Conservation (phyloP, 2,888 invertebrate genomes). For the Eupithecia subfuscata region DNA sequence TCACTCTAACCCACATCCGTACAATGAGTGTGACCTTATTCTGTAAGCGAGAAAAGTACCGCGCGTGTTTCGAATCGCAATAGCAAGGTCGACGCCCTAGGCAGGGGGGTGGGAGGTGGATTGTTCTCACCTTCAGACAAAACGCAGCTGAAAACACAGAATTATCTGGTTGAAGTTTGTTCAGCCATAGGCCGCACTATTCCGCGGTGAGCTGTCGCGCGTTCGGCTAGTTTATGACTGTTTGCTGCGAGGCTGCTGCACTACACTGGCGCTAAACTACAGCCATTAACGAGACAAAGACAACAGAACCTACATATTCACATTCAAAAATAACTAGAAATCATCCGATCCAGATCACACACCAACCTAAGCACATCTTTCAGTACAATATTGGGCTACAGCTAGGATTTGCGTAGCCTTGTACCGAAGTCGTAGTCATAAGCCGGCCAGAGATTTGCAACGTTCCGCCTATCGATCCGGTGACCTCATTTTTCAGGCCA, state of each 20-base stretch:
- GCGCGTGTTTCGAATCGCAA: conserved; percentile 74
- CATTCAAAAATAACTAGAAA: neutral
- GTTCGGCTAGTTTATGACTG: neutral
- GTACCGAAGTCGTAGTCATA: neutral
- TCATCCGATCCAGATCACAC: neutral
- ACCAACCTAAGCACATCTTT: neutral
- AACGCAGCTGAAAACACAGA: conserved; percentile 54
- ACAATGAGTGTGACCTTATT: conserved; percentile 74
- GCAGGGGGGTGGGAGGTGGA: conserved; percentile 39
- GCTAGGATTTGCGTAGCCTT: conserved; percentile 1
- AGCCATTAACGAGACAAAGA: neutral
- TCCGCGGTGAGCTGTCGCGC: conserved; percentile 9
- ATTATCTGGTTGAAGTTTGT: conserved; percentile 49
- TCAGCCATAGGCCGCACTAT: conserved; percentile 37
- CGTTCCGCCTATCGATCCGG: conserved; percentile 24
- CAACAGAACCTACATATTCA: neutral
- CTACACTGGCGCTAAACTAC: neutral
- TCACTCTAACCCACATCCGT: conserved; percentile 54
- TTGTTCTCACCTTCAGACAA: conserved; percentile 63
- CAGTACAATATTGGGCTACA: neutral
- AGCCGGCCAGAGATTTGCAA: conserved; percentile 15
- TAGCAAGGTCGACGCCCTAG: conserved; percentile 73
- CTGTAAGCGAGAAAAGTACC: conserved; percentile 69
- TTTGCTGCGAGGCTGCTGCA: neutral
- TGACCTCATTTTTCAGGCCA: conserved; percentile 32